These are phyloP conservation scores for Plebejus argus DNA, from an alignment of 2,888 invertebrate genomes.

Conservation along the genomic window DNA sequence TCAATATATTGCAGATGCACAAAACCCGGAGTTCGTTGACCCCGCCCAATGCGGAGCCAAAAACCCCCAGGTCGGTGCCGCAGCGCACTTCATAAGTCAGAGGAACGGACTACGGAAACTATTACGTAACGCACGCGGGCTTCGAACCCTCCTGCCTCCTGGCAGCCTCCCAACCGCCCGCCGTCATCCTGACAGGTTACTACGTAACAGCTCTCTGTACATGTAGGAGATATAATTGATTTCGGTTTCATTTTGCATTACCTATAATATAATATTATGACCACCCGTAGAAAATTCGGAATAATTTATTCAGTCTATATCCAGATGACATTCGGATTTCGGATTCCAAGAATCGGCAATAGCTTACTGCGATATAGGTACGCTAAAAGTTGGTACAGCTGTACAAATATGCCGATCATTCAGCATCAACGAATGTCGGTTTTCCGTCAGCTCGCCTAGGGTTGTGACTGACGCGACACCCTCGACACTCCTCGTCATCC, in stretches of 20 bases:
- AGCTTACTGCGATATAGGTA: too few species aligned
- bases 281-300: too few species aligned
- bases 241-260: background rate
- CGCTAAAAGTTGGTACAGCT: too few species aligned
- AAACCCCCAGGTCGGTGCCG: conserved; percentile 19
- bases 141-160: conserved; percentile 19
- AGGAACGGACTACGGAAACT: conserved; percentile 14
- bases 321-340: too few species aligned
- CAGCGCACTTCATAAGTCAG: conserved; percentile 14
- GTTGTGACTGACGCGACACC: background rate
- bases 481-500: background rate
- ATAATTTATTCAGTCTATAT: too few species aligned
- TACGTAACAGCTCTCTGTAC: background rate
- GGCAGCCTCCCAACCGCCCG: background rate
- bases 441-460: background rate
- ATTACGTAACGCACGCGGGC: conserved; percentile 12
- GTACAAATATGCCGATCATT: background rate
- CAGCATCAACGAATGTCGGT: background rate
- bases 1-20: background rate
- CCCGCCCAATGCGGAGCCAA: conserved; percentile 8
- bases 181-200: background rate
- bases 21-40: background rate
- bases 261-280: too few species aligned
- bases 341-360: too few species aligned
- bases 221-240: background rate